phyloP scores from a whole-genome alignment of 2,797 vertebrate species.

The Acanthiza pusilla region DNA sequence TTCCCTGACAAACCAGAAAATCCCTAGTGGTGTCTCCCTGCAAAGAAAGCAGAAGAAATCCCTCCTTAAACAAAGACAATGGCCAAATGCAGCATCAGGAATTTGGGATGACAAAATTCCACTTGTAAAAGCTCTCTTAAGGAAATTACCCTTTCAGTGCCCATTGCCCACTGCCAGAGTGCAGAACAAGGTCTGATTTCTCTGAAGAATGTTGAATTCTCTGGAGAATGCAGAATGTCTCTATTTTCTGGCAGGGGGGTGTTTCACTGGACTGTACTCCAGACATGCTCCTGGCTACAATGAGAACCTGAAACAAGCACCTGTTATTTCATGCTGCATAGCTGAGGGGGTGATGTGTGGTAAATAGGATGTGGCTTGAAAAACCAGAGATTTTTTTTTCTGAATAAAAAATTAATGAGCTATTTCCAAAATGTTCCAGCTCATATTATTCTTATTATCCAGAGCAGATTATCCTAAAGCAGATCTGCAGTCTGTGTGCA shows the following conservation, averaged over 20 bases:
- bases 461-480: neutral
- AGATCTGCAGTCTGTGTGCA: neutral
- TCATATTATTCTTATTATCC: neutral
- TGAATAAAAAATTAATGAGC: neutral
- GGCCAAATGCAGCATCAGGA: neutral
- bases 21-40: neutral
- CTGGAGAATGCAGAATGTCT: neutral
- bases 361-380: neutral
- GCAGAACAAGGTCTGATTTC: neutral
- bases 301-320: neutral
- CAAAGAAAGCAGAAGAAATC: neutral
- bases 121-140: neutral
- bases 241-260: rapidly evolving
- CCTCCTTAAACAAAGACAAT: neutral
- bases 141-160: neutral
- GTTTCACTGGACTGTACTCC: neutral
- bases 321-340: neutral
- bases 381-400: neutral
- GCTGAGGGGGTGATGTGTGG: neutral
- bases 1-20: neutral
- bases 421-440: neutral
- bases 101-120: neutral
- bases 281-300: neutral
- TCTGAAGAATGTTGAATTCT: neutral
- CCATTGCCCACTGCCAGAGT: neutral